Evolutionary conservation across 2,113 vertebrate genomes (phyloP), one percentile per base, ranked within the genome.

Genomic region (Lampris megalopsis): DNA sequence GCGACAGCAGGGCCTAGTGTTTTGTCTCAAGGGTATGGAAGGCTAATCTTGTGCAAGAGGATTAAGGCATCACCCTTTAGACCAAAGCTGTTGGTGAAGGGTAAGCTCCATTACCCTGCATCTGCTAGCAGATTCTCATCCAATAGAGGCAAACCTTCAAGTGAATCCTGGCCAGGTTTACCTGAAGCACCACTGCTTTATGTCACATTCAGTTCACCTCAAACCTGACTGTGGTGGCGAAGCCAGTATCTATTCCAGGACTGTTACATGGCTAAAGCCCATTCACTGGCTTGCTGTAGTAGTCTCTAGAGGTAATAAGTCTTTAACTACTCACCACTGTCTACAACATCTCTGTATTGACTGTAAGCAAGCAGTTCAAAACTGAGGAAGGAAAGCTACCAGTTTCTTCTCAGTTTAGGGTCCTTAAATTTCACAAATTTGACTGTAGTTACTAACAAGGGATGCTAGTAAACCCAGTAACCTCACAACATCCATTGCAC

Each of bases 41-140:
- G 79, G 69, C 79, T 87, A 92, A 93, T 91, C 88, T 80, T 6
- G 11, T 56, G 10, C 1, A 65, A 89, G 84, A 43, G 86, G 92
- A 93, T 93, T 92, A 92, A 0, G 47, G 49, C 57, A 64, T 66
- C 78, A 52, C 60, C 71, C 57, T 78, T 50, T 73, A 48, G 56
- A 10, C 70, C 38, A 82, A 82, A 77, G 9, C 41, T 77, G 68
- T 43, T 41, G 38, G 50, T 65, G 63, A 8, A 50, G 53, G 69
- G 54, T 57, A 7, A 40, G 9, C 52, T 10, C 54, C 36, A 2
- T 54, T 35, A 36, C 52, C 63, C 9, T 70, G 42, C 53, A n/a
- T 63, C 66, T 45, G 64, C 59, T 47, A 37, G 35, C 47, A 52
- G 54, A 10, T 37, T 2, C 2, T 9, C 0, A 8, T 75, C 57